phyloP scores from a whole-genome alignment of 2,888 invertebrate species.

The Sminthurinus aureus region DNA sequence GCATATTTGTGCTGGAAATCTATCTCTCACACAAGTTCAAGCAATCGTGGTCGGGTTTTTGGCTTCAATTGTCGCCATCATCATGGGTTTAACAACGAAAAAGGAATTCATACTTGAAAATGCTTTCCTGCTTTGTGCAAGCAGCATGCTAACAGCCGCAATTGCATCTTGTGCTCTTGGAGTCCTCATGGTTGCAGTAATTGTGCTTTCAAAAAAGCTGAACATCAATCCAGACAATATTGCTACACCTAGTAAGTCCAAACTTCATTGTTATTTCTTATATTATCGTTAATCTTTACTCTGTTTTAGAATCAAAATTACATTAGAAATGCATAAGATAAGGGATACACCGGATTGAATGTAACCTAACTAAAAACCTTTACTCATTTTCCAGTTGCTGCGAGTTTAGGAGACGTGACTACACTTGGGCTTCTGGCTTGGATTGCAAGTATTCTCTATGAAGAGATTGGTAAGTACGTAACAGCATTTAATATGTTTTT shows the following conservation, averaged over 20 bases:
- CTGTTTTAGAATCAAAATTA: too few species aligned
- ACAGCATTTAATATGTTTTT: neutral
- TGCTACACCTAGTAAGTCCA: conserved; percentile 68
- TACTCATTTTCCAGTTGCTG: conserved; percentile 69
- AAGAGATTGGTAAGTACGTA: conserved; percentile 66
- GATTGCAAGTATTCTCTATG: conserved; percentile 69
- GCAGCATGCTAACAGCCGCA: conserved; percentile 78
- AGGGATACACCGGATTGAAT: too few species aligned
- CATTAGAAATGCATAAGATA: too few species aligned
- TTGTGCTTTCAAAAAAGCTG: conserved; percentile 74
- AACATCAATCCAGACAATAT: conserved; percentile 82
- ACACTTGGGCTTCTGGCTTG: conserved; percentile 72
- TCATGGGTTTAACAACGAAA: conserved; percentile 82
- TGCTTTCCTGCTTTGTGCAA: conserved; percentile 75
- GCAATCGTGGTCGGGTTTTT: conserved; percentile 77
- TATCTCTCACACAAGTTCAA: conserved; percentile 78
- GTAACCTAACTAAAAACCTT: too few species aligned
- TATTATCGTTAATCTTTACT: too few species aligned
- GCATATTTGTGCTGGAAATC: conserved; percentile 75
- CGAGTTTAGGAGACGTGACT: conserved; percentile 80
- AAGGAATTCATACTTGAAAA: conserved; percentile 74
- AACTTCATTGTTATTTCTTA: too few species aligned
- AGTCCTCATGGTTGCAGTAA: conserved; percentile 75
- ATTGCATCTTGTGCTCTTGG: conserved; percentile 77
- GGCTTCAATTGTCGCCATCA: conserved; percentile 74